Conservation (phyloP, 1,140 invertebrate genomes). For the Hylaeus volcanicus region DNA sequence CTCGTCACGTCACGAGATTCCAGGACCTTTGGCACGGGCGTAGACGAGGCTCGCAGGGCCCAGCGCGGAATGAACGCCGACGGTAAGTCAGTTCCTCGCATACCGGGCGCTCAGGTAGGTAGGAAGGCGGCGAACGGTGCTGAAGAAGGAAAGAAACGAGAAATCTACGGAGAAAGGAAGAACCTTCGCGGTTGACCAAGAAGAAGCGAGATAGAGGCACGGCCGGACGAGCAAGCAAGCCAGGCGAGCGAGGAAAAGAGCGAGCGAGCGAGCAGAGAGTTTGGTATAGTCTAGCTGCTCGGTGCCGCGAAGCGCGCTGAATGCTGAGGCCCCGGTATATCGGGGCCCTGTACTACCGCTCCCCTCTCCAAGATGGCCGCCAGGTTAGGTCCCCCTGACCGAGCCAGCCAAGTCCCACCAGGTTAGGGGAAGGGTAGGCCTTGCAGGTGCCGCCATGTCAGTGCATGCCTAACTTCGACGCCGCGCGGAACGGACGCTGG, state of each 20-base stretch:
- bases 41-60: conserved; percentile 54
- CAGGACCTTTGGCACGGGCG: conserved; percentile 56
- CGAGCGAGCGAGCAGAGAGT: conserved; percentile 47
- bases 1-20: conserved; percentile 57
- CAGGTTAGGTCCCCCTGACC: conserved; percentile 68
- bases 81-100: conserved; percentile 69
- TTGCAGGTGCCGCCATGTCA: conserved; percentile 81
- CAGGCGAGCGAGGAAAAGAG: conserved; percentile 4
- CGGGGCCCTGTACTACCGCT: conserved; percentile 52
- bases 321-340: conserved; percentile 56
- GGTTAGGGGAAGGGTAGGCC: conserved; percentile 74
- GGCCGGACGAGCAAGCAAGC: neutral
- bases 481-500: conserved; percentile 75
- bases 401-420: conserved; percentile 63
- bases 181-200: neutral
- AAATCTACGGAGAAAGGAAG: neutral
- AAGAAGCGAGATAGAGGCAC: neutral
- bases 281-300: conserved; percentile 66
- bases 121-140: conserved; percentile 37
- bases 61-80: conserved; percentile 64
- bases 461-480: conserved; percentile 79
- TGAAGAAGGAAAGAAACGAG: conserved; percentile 22
- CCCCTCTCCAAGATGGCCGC: conserved; percentile 79
- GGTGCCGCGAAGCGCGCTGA: conserved; percentile 60
- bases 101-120: conserved; percentile 69